These are phyloP conservation scores for Iphiclides podalirius DNA, from an alignment of 2,888 invertebrate genomes.

Conservation along the genomic window DNA sequence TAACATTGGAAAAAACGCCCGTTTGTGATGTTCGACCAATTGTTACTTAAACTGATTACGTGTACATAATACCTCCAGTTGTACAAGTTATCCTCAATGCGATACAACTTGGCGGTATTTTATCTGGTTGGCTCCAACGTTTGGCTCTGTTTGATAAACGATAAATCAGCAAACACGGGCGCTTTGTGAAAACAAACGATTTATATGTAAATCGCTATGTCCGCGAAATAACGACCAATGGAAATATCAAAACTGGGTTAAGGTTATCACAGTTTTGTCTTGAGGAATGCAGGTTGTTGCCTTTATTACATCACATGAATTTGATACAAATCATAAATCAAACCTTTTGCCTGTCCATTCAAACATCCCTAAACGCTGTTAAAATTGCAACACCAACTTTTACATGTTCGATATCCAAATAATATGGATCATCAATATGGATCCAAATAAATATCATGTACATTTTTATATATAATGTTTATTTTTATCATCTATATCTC, in stretches of 20 bases:
- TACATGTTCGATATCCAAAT: no score
- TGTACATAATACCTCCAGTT: slow-evolving; percentile 1
- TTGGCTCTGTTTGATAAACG: slow-evolving; percentile 16
- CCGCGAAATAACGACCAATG: slow-evolving; percentile 38
- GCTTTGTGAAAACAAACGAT: slow-evolving; percentile 38
- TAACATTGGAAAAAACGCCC: slow-evolving; percentile 12
- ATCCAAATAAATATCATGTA: no score
- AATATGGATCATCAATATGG: no score
- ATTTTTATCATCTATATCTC: no score
- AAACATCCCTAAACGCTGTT: no score
- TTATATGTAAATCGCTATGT: slow-evolving; percentile 45
- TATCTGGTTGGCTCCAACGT: slow-evolving; percentile 11
- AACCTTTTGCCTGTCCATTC: no score
- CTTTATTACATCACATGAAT: slow-evolving; percentile 11
- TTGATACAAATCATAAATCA: slow-evolving; percentile 5
- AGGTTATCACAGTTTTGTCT: slow-evolving; percentile 23
- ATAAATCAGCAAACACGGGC: slow-evolving; percentile 16
- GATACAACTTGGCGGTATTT: slow-evolving; percentile 4
- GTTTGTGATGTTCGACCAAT: slow-evolving; percentile 8
- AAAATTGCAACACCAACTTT: no score
- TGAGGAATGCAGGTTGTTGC: slow-evolving; percentile 21
- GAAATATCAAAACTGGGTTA: slow-evolving; percentile 29
- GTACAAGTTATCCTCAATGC: slow-evolving; percentile 8
- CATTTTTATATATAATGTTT: no score
- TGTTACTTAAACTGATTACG: slow-evolving; percentile 8